A percentile compares a stretch with the other conserved stretches of the same genome.
phyloP scores from a whole-genome alignment of 1,140 invertebrate species.

The Radopholus similis region DNA sequence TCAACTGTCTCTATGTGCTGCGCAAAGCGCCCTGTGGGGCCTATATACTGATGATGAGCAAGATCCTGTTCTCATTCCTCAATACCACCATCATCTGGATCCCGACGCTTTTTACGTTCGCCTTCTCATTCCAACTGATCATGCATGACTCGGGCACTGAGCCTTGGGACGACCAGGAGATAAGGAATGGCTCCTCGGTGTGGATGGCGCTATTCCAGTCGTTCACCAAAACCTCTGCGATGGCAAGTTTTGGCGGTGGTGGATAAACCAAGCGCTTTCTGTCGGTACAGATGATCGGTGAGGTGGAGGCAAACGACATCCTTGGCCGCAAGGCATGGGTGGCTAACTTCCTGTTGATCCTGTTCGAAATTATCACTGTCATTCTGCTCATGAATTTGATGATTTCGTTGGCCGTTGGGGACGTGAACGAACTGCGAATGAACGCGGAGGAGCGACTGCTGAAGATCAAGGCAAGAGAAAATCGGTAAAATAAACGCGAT shows the following conservation, averaged over 20 bases:
- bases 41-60: conserved; percentile 47
- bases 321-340: conserved; percentile 41
- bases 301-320: conserved; percentile 50
- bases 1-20: conserved; percentile 49
- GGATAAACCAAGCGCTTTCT: background rate
- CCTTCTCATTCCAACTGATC: conserved; percentile 44
- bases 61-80: conserved; percentile 39
- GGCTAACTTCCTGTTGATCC: conserved; percentile 41
- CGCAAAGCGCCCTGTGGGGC: conserved; percentile 42
- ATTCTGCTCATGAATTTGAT: conserved; percentile 49
- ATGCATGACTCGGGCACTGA: conserved; percentile 42
- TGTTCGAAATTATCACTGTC: conserved; percentile 47
- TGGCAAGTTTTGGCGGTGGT: conserved; percentile 13
- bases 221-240: conserved; percentile 48
- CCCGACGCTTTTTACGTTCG: conserved; percentile 42
- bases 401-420: conserved; percentile 48
- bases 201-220: conserved; percentile 46
- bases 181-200: conserved; percentile 17
- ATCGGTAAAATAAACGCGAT: background rate
- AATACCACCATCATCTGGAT: conserved; percentile 50
- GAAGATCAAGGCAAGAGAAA: conserved; percentile 30
- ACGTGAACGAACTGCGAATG: conserved; percentile 40
- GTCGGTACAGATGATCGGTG: conserved; percentile 36
- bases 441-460: conserved; percentile 40
- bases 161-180: conserved; percentile 44